A percentile compares a stretch with the other conserved stretches of the same genome.
phyloP scores from a whole-genome alignment of 2,113 vertebrate genomes.

The Ageneiosus marmoratus region DNA sequence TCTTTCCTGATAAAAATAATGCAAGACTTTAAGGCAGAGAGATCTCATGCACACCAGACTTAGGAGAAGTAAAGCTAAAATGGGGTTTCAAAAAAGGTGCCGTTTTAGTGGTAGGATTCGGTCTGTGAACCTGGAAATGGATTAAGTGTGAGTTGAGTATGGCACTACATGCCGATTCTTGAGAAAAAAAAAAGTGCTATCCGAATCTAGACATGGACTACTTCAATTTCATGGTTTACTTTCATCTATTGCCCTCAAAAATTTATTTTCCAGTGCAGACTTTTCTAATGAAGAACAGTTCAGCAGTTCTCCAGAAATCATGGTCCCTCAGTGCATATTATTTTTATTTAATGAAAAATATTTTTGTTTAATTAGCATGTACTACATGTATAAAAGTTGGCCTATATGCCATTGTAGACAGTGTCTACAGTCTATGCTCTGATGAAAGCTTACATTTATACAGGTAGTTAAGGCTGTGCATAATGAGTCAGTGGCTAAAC shows the following conservation, averaged over 20 bases:
- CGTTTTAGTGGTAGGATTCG: slow-evolving; percentile 40
- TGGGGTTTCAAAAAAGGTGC: slow-evolving; percentile 13
- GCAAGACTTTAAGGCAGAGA: slow-evolving; percentile 84
- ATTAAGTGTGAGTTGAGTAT: not conserved
- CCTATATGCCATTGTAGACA: not conserved
- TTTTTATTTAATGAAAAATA: not conserved
- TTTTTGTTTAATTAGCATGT: not conserved
- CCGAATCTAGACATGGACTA: slow-evolving; percentile 3
- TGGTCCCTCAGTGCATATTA: slow-evolving; percentile 34
- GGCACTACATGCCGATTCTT: not conserved
- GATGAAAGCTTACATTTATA: slow-evolving; percentile 13
- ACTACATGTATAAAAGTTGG: not conserved
- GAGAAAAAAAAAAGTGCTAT: not conserved
- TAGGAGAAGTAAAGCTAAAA: slow-evolving; percentile 46
- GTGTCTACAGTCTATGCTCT: not conserved
- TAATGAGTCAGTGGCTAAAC: not conserved
- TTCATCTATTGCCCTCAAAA: slow-evolving; percentile 24
- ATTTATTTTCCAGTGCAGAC: not conserved
- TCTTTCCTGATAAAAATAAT: slow-evolving; percentile 71
- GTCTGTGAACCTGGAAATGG: slow-evolving; percentile 15
- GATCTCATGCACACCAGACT: slow-evolving; percentile 59
- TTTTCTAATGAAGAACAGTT: slow-evolving; percentile 4
- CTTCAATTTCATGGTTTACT: slow-evolving; percentile 22
- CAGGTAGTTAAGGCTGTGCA: slow-evolving; percentile 7
- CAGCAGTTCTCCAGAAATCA: not conserved